Evolutionary conservation across 2,113 vertebrate species (phyloP), one percentile per base, ranked within the genome.

Genomic region (Salvelinus alpinus): DNA sequence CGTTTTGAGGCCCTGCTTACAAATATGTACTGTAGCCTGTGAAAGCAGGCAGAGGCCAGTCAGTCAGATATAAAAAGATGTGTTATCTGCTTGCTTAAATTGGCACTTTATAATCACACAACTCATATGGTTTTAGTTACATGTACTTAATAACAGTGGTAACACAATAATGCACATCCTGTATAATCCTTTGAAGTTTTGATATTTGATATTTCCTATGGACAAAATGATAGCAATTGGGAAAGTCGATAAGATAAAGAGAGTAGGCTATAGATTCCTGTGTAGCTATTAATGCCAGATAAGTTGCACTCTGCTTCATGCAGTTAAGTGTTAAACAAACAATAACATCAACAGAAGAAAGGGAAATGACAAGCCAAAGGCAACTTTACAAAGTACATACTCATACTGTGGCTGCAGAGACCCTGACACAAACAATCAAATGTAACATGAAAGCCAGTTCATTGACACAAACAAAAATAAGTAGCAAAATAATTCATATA

Each of bases 381-480:
- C 90, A 90, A 90, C 86, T 84, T 85, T 78, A 84, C 80, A 85
- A n/a, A 79, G 81, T 80, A 82, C 80, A 84, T 84, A 85, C 87
- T 88, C 72, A 81, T 85, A 78, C 71, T 77, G 86, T 87, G 82
- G 82, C 75, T 85, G 83, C 77, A 65, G 79, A 86, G 51, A 84
- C 8, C n/a, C 59, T 62, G n/a, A 22, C 75, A 84, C 48, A 84
- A 57, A 24, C 25, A 81, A 84, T 71, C 82, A 84, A 90, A 89
- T 85, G 86, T 79, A 89, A 88, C 87, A 91, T 92, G 92, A 94
- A 94, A 93, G 91, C 88, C 88, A 92, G 93, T 78, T 92, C 89
- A 93, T 92, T 91, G 81, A 77, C 90, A 93, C 88, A 83, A 85
- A 92, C 88, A 83, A 93, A 85, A 84, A 64, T 82, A 81, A 87